Evolutionary conservation across 2,888 invertebrate species (phyloP).

Genomic region (Cotesia congregata): DNA sequence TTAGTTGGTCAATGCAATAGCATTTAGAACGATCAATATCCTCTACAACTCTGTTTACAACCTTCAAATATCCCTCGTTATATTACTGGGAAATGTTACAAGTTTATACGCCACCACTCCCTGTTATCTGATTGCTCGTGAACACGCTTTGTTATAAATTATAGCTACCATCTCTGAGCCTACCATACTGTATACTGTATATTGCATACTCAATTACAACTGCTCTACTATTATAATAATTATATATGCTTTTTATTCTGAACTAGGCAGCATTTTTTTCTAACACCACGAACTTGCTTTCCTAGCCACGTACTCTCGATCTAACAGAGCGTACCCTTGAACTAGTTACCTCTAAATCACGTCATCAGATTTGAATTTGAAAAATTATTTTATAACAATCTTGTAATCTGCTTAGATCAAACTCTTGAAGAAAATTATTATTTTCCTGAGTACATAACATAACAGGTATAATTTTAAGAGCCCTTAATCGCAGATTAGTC

Average conservation of each 20-base stretch:
- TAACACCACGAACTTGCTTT: slow-evolving; percentile 10
- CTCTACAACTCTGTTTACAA: slow-evolving; percentile 19
- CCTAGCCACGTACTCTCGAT: slow-evolving; percentile 23
- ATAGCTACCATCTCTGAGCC: background rate
- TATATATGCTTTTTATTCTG: slow-evolving; percentile 18
- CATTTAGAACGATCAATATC: slow-evolving; percentile 22
- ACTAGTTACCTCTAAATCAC: slow-evolving; percentile 20
- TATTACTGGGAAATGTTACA: slow-evolving; percentile 2
- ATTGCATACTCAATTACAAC: too few relatives aligned
- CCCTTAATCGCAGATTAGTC: background rate
- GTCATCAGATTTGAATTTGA: background rate
- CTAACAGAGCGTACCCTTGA: slow-evolving; percentile 32
- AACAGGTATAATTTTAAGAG: background rate
- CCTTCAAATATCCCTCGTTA: slow-evolving; percentile 19
- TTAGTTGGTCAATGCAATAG: slow-evolving; percentile 26
- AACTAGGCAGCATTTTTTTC: slow-evolving; percentile 18
- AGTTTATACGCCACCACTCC: background rate
- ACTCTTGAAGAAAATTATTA: background rate
- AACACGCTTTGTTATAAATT: background rate
- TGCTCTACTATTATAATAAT: slow-evolving; percentile 13
- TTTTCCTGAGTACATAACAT: background rate
- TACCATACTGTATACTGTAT: too few relatives aligned
- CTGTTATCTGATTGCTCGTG: background rate
- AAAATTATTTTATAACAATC: background rate
- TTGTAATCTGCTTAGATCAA: background rate